A percentile compares a stretch with the other conserved stretches of the same genome.
Evolutionary conservation across 2,888 invertebrate species (phyloP).

Genomic region (Chalcosyrphus nemorum): DNA sequence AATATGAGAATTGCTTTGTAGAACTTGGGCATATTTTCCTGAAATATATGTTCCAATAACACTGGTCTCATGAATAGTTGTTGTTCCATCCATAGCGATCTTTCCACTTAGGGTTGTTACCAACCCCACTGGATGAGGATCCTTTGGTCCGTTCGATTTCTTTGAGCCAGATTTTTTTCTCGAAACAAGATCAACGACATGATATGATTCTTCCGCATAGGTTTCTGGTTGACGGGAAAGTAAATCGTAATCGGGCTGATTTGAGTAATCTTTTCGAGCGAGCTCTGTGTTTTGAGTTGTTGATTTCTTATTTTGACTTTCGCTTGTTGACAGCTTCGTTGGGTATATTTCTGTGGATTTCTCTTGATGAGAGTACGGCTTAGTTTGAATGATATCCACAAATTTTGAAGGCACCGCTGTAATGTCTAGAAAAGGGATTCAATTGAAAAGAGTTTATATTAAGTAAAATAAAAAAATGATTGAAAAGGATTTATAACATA

Average conservation of each 20-base stretch:
- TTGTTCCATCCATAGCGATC: conserved; percentile 90
- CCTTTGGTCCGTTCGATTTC: conserved; percentile 78
- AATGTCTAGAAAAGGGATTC: conserved; percentile 16
- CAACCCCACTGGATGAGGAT: conserved; percentile 89
- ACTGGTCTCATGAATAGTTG: conserved; percentile 93
- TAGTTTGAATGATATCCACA: conserved; percentile 74
- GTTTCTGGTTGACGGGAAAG: conserved; percentile 92
- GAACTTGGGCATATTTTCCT: conserved; percentile 93
- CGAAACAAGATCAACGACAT: conserved; percentile 87
- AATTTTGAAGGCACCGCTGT: conserved; percentile 47
- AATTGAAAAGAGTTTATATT: too few species aligned
- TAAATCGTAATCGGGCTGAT: conserved; percentile 92
- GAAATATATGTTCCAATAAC: conserved; percentile 94
- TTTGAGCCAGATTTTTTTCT: conserved; percentile 78
- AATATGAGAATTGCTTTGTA: conserved; percentile 91
- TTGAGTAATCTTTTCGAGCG: conserved; percentile 87
- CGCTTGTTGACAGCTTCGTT: conserved; percentile 64
- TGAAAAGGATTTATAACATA: too few species aligned
- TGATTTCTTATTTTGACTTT: conserved; percentile 42
- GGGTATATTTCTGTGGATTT: conserved; percentile 71
- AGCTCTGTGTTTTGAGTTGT: conserved; percentile 11
- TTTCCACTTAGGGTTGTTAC: conserved; percentile 93
- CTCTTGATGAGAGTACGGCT: conserved; percentile 60
- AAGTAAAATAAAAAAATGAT: too few species aligned
- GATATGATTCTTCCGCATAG: conserved; percentile 92